Evolutionary conservation across 2,797 vertebrate genomes (phyloP).

Genomic region (Aviceda cuculoides): DNA sequence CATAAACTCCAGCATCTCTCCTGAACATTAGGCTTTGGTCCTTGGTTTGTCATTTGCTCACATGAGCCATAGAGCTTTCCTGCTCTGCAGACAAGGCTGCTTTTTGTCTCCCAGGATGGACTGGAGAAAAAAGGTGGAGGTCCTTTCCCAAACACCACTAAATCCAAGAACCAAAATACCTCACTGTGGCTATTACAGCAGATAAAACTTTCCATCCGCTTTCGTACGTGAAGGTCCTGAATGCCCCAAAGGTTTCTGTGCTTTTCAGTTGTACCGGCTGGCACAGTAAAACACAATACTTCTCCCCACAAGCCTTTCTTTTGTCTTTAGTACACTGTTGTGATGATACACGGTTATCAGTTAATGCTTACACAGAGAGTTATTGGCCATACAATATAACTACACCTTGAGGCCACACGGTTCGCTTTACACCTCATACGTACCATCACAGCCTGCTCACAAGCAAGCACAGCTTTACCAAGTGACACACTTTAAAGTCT

Average conservation of each 20-base stretch:
- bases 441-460: background rate
- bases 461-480: background rate
- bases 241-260: background rate
- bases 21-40: background rate
- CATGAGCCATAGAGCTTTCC: background rate
- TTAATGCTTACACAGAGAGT: background rate
- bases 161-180: background rate
- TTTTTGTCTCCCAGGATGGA: background rate
- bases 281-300: background rate
- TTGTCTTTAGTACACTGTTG: background rate
- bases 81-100: background rate
- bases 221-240: rapidly evolving
- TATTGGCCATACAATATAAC: background rate
- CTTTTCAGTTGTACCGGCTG: background rate
- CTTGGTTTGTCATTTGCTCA: background rate
- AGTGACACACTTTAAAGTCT: background rate
- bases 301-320: background rate
- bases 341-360: background rate
- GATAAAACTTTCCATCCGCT: background rate
- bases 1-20: background rate
- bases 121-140: background rate
- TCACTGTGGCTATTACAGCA: background rate
- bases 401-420: background rate
- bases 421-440: rapidly evolving
- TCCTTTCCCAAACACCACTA: background rate